Percentiles rank a stretch among this genome's conserved stretches.
phyloP scores from a whole-genome alignment of 2,888 invertebrate species.

The Helleia helle region DNA sequence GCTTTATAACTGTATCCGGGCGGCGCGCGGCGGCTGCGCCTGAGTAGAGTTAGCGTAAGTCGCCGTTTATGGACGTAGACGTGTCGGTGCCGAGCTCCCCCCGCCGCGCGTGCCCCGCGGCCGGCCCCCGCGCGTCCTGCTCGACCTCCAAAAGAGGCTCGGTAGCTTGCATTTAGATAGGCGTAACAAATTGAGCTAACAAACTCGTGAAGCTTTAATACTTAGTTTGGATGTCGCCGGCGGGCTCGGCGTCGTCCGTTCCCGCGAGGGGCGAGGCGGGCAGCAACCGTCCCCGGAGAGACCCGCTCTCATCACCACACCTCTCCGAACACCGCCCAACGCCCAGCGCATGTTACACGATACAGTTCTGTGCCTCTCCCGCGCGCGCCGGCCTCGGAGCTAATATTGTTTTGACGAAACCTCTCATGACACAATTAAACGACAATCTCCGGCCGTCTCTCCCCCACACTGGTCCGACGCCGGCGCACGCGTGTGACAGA shows the following conservation, averaged over 20 bases:
- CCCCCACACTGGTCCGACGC: not conserved
- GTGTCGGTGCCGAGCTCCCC: constrained; percentile 52
- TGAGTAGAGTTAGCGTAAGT: constrained; percentile 44
- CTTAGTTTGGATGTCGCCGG: constrained; percentile 36
- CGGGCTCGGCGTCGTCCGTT: constrained; percentile 41
- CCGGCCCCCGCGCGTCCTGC: constrained; percentile 33
- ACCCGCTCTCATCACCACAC: constrained; percentile 44
- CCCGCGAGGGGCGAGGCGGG: constrained; percentile 37
- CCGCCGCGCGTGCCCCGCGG: constrained; percentile 37
- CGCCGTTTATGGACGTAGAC: constrained; percentile 41
- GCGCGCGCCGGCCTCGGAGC: too few species aligned
- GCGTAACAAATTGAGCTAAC: constrained; percentile 67
- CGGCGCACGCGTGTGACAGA: not conserved
- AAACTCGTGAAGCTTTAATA: constrained; percentile 62
- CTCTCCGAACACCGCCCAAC: constrained; percentile 59
- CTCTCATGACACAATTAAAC: too few species aligned
- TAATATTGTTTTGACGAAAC: too few species aligned
- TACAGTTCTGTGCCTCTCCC: constrained; percentile 11
- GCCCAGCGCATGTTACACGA: constrained; percentile 29
- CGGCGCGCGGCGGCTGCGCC: constrained; percentile 40
- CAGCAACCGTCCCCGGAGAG: constrained; percentile 63
- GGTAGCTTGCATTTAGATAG: constrained; percentile 66
- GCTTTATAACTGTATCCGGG: constrained; percentile 58
- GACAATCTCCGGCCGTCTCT: not conserved
- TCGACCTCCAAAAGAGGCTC: constrained; percentile 30